Evolutionary conservation across 1,140 invertebrate species (phyloP).

Genomic region (Drosophila cardini): DNA sequence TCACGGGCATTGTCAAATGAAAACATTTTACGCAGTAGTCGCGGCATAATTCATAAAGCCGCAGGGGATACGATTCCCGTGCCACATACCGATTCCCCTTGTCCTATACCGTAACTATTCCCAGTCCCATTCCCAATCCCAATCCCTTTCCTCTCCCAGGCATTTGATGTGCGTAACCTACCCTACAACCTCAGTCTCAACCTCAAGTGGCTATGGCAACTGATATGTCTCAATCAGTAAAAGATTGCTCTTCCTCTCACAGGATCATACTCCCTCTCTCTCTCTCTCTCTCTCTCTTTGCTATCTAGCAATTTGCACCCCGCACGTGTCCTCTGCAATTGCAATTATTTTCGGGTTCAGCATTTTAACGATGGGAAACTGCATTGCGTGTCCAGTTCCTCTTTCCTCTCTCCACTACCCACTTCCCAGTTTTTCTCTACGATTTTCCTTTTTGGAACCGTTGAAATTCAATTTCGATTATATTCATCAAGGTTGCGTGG

Average conservation of each 20-base stretch:
- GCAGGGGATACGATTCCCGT: constrained; percentile 51
- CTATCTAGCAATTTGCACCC: constrained; percentile 63
- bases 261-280: constrained; percentile 1
- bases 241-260: neutral
- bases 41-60: constrained; percentile 61
- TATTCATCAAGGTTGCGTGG: constrained; percentile 57
- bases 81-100: constrained; percentile 1
- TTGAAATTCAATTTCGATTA: constrained; percentile 63
- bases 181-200: constrained; percentile 49
- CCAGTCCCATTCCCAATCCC: neutral
- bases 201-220: constrained; percentile 57
- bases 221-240: constrained; percentile 72
- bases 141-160: neutral
- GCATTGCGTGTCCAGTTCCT: constrained; percentile 24
- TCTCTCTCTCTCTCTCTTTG: constrained; percentile 8
- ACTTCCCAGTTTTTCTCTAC: neutral
- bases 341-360: constrained; percentile 66
- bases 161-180: constrained; percentile 54
- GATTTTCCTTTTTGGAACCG: constrained; percentile 20
- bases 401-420: neutral
- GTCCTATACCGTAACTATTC: neutral
- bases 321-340: constrained; percentile 70
- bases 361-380: constrained; percentile 74
- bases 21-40: constrained; percentile 66
- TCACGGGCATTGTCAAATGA: constrained; percentile 49